These are phyloP conservation scores for Nematopogon swammerdamellus DNA, from an alignment of 2,888 invertebrate species.

Conservation along the genomic window DNA sequence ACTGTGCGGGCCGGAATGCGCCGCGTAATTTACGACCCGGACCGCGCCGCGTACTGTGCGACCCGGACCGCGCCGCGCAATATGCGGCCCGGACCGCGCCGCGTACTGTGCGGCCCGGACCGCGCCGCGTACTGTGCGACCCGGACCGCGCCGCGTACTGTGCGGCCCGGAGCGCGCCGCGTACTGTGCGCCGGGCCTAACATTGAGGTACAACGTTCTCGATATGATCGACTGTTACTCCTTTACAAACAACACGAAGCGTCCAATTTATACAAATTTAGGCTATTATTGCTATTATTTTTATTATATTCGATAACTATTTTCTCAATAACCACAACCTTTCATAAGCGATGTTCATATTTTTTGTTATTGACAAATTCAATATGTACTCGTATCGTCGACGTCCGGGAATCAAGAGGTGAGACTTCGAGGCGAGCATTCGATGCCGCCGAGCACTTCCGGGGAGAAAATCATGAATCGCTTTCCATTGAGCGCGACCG, in stretches of 20 bases:
- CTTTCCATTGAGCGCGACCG: conserved; percentile 20
- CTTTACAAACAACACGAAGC: neutral
- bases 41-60: neutral
- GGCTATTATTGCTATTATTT: conserved; percentile 54
- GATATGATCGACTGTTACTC: neutral
- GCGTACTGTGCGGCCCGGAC: neutral
- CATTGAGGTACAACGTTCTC: neutral
- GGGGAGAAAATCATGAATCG: conserved; percentile 30
- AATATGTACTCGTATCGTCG: conserved; percentile 40
- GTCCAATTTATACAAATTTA: conserved; percentile 16
- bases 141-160: neutral
- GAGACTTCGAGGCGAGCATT: conserved; percentile 19
- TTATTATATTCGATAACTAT: conserved; percentile 51
- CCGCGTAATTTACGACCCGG: no score
- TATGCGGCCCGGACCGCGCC: neutral
- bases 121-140: no score
- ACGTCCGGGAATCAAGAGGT: conserved; percentile 12
- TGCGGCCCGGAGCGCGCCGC: neutral
- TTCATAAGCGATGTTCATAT: conserved; percentile 56
- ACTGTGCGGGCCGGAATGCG: no score
- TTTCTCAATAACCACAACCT: conserved; percentile 55
- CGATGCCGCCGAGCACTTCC: conserved; percentile 22
- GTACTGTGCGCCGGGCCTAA: neutral
- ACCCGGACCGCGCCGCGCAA: no score
- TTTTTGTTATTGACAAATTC: conserved; percentile 49